Percentiles rank a stretch among this genome's conserved stretches.
phyloP scores from a whole-genome alignment of 2,888 invertebrate genomes.

The Craniophora ligustri region DNA sequence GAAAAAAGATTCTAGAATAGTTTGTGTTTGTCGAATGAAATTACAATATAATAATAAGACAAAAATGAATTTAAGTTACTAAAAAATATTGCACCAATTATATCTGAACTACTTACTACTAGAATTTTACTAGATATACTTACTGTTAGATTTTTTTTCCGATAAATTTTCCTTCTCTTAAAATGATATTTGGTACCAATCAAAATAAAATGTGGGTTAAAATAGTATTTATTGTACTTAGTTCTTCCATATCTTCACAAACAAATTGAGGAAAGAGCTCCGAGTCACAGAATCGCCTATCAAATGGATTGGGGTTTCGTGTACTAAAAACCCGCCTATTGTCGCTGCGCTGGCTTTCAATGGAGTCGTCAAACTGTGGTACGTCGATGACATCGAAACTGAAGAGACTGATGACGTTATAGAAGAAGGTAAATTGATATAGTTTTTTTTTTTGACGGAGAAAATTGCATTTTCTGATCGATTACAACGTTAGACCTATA shows the following conservation, averaged over 20 bases:
- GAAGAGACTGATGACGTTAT: constrained; percentile 68
- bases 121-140: no score
- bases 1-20: no score
- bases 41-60: no score
- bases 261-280: constrained; percentile 85
- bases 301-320: constrained; percentile 83
- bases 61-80: no score
- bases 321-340: constrained; percentile 81
- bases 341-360: constrained; percentile 89
- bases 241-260: constrained; percentile 89
- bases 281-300: constrained; percentile 79
- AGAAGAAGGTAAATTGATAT: constrained; percentile 73
- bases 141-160: no score
- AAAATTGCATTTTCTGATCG: no score
- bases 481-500: no score
- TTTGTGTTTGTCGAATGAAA: no score
- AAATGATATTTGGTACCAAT: no score
- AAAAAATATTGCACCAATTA: no score
- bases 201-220: not conserved
- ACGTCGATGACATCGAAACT: constrained; percentile 77
- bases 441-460: not conserved
- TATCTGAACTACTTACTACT: no score
- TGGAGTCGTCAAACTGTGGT: constrained; percentile 89
- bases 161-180: no score
- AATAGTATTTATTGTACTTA: constrained; percentile 46